These are phyloP conservation scores for Speoplatyrhinus poulsoni DNA, from an alignment of 2,113 vertebrate species.

Conservation along the genomic window DNA sequence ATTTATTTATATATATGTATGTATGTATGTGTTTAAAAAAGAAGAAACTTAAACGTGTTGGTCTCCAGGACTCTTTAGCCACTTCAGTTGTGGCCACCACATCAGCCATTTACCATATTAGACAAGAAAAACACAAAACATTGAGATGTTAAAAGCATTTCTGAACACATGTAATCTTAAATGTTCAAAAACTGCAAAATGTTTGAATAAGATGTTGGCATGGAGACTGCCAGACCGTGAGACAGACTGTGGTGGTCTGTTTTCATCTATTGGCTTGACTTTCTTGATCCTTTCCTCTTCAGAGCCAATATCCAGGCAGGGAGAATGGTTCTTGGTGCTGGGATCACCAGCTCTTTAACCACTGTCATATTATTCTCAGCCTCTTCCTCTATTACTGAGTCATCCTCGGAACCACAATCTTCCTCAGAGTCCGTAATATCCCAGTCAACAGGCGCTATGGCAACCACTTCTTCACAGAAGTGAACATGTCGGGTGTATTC, in stretches of 20 bases:
- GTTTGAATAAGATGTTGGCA: too few relatives aligned
- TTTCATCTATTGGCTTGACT: slow-evolving; percentile 33
- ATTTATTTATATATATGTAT: too few relatives aligned
- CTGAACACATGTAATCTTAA: too few relatives aligned
- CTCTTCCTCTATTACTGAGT: slow-evolving; percentile 45
- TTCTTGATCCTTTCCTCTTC: slow-evolving; percentile 59
- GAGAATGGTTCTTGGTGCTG: slow-evolving; percentile 32
- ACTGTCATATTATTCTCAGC: not conserved
- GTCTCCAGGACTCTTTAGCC: too few relatives aligned
- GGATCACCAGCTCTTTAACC: slow-evolving; percentile 22
- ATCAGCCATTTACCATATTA: too few relatives aligned
- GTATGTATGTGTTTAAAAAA: not conserved
- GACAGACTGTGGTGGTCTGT: not conserved
- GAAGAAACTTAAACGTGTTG: not conserved
- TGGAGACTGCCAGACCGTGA: too few relatives aligned
- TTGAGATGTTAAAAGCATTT: too few relatives aligned
- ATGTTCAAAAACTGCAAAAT: too few relatives aligned
- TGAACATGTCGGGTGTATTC: slow-evolving; percentile 64
- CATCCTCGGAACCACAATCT: slow-evolving; percentile 43
- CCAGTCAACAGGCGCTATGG: slow-evolving; percentile 39
- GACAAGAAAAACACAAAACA: too few relatives aligned
- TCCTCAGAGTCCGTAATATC: slow-evolving; percentile 48
- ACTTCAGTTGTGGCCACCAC: too few relatives aligned
- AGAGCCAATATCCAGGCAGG: slow-evolving; percentile 73
- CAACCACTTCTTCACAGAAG: slow-evolving; percentile 68